Evolutionary conservation across 2,888 invertebrate species (phyloP).

Genomic region (Leucophenga maculata): DNA sequence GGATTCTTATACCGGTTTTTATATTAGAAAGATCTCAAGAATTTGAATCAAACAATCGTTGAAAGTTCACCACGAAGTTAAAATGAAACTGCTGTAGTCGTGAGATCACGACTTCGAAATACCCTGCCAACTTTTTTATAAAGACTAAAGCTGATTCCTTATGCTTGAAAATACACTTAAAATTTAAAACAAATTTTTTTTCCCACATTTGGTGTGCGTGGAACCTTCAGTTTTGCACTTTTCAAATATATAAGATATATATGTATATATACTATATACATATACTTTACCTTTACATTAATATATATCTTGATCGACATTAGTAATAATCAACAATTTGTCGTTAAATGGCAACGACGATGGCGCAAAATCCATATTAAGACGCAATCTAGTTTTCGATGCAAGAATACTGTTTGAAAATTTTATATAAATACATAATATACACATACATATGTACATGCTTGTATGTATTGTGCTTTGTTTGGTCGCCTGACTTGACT

Average conservation of each 20-base stretch:
- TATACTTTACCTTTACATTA: background rate
- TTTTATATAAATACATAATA: conserved; percentile 57
- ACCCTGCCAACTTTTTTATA: too few species aligned
- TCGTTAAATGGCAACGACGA: too few species aligned
- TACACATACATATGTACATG: too few species aligned
- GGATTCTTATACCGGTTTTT: conserved; percentile 61
- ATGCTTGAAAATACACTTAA: too few species aligned
- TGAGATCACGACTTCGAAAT: too few species aligned
- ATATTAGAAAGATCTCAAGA: conserved; percentile 49
- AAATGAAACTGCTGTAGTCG: too few species aligned
- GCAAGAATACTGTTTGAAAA: conserved; percentile 39
- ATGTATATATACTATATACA: background rate
- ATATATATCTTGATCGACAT: background rate
- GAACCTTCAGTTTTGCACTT: too few species aligned
- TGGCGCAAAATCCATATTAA: conserved; percentile 52
- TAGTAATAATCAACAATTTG: background rate
- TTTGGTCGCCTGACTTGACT: conserved; percentile 36
- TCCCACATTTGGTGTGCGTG: too few species aligned
- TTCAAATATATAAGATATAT: background rate
- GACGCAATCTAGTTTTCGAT: conserved; percentile 60
- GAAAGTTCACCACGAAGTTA: too few species aligned
- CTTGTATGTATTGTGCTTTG: conserved; percentile 23
- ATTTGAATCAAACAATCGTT: background rate
- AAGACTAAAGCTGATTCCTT: too few species aligned
- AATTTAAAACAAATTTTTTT: too few species aligned